Base-by-base conservation (phyloP, 1,140 invertebrate genomes). In the Phymorhynchus buccinoides region DNA sequence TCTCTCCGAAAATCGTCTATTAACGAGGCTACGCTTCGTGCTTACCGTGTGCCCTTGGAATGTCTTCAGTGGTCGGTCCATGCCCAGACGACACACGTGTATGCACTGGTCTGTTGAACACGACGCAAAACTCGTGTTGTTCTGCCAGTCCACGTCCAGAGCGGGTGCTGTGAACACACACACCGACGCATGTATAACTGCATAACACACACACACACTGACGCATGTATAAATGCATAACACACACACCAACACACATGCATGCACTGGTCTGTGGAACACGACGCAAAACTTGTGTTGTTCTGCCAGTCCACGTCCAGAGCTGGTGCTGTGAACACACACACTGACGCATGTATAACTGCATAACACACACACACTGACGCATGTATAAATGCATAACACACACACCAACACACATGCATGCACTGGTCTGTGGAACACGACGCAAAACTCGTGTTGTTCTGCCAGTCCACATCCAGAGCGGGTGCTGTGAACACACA, bases 61-160 rank as follows among this genome's bases (percentile, higher is more conserved):
- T 90, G 98, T 99, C 94, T 99, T 99, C 86, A 99, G 97, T 39
- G 98, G 98, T 92, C 97, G 97, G 87, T 99, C 97, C 82, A 96
- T 95, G 88, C 97, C 96, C 48, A 99, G 94, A 94, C 97, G 97
- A 93, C 98, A 99, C 16, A 99, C 98, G 93, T 99, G 98, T 91
- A 99, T 99, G 91, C 97, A 98, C 93, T 99, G 98, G 95, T 99
- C 99, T n/a, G 98, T 99, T 48, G 98, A 99, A 94, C 99, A 99
- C 81, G 98, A 99, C 12, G 98, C 98, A 94, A 99, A 99, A 52
- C 97, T 98, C 62, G 95, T 96, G 93, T 99, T 99, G 77, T 96
- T 97, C 94, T 99, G 97, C 99, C 99, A 99, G 93, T 99, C 99
- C 44, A 99, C 98, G 94, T 99, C 99, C 68, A 99, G 94, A 9